phyloP scores from a whole-genome alignment of 1,140 invertebrate genomes.

The Musca domestica region DNA sequence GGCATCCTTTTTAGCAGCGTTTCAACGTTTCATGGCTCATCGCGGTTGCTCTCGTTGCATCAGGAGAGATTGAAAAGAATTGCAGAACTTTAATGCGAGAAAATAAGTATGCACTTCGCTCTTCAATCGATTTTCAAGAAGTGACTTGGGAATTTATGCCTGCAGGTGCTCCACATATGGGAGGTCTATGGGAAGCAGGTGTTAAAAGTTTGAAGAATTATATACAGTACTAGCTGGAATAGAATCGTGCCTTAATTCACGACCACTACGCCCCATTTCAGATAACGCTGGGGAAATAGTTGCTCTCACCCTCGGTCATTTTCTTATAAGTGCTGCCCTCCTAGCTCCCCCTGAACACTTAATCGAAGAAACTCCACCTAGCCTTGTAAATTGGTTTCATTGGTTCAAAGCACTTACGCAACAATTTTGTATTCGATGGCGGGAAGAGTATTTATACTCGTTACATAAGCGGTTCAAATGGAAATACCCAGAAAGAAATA shows the following conservation, averaged over 20 bases:
- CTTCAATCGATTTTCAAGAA: not conserved
- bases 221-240: constrained; percentile 35
- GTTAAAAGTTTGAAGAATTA: constrained; percentile 39
- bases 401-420: too few relatives aligned
- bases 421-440: too few relatives aligned
- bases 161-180: constrained; percentile 32
- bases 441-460: too few relatives aligned
- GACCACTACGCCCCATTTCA: constrained; percentile 40
- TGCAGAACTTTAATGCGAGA: not conserved
- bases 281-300: constrained; percentile 36
- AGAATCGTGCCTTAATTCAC: constrained; percentile 38
- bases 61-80: not conserved
- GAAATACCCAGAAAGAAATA: too few relatives aligned
- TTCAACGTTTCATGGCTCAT: not conserved
- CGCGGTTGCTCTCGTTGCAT: not conserved
- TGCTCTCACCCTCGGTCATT: constrained; percentile 44
- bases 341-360: constrained; percentile 24
- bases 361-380: too few relatives aligned
- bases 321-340: constrained; percentile 34
- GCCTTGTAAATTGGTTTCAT: too few relatives aligned
- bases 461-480: too few relatives aligned
- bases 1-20: not conserved
- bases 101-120: not conserved
- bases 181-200: constrained; percentile 35
- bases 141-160: constrained; percentile 23